Evolutionary conservation across 2,797 vertebrate genomes (phyloP), one percentile per base, ranked within the genome.

Genomic region (Chrysolophus pictus): DNA sequence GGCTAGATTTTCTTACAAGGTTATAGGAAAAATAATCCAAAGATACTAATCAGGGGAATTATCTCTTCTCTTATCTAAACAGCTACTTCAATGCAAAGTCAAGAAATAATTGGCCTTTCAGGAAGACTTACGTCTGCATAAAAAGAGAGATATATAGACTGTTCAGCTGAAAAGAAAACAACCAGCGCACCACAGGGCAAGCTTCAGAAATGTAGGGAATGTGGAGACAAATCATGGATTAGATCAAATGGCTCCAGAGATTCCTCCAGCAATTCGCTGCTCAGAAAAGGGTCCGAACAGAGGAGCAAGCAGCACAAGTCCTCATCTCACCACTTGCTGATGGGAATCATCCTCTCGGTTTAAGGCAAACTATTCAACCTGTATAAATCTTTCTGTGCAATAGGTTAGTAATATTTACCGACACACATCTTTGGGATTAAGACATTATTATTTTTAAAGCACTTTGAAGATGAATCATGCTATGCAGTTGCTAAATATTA

Each of bases 31-130:
- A 94, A 92, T 82, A 96, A 91, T 79, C 84, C 46, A 51, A 87
- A 94, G 83, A 87, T 87, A 85, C 86, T 95, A 91, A 94, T 91
- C 79, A 88, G 72, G n/a, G 60, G 78, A 91, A 90, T 92, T 93
- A 78, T 72, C 80, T 78, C 33, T 46, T 53, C 33, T 88, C 53
- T 85, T 93, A 92, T 82, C 92, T 82, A 91, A 94, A 94, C 63
- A 93, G 76, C 53, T 87, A 64, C 74, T 87, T 88, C 75, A 94
- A 88, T 55, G 67, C 79, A 73, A 92, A 93, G 87, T 92, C 81
- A 94, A 92, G 87, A 92, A 96, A 95, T 64, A 74, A 85, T 15
- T 85, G 46, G 77, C 64, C 59, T 94, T 94, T 37, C 85, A 94
- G 79, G 39, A 92, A 81, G 92, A 84, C 76, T 64, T 70, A 72